These are phyloP conservation scores for Noctua comes DNA, from an alignment of 2,888 invertebrate genomes.

Conservation along the genomic window DNA sequence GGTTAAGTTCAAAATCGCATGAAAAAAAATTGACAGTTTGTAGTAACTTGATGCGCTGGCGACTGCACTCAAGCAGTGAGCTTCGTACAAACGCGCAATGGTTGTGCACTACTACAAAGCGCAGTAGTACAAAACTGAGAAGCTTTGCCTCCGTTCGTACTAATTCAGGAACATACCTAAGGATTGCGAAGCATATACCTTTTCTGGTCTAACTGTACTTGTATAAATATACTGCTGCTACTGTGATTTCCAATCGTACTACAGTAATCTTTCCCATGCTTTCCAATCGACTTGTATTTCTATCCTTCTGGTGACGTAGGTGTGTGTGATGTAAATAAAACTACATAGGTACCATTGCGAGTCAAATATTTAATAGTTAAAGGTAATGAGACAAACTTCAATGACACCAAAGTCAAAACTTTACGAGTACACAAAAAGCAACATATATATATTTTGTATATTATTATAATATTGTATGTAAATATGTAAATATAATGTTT, in stretches of 20 bases:
- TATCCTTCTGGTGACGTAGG: neutral
- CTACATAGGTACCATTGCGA: slow-evolving; percentile 48
- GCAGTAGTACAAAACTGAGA: neutral
- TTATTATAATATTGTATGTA: slow-evolving; percentile 15
- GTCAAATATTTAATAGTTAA: slow-evolving; percentile 66
- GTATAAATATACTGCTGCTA: neutral
- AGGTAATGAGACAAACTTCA: slow-evolving; percentile 62
- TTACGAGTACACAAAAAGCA: slow-evolving; percentile 49
- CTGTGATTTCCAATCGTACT: neutral
- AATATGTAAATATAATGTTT: slow-evolving; percentile 23
- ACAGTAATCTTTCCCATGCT: neutral
- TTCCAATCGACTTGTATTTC: neutral
- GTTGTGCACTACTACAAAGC: neutral
- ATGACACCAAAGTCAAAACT: slow-evolving; percentile 62
- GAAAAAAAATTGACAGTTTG: too few species aligned
- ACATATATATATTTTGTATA: slow-evolving; percentile 47
- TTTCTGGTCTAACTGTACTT: neutral
- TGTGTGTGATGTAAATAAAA: slow-evolving; percentile 47
- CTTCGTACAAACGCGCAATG: neutral
- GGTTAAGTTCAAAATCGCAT: too few species aligned
- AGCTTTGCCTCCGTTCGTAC: neutral
- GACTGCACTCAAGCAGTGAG: neutral
- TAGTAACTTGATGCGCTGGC: too few species aligned
- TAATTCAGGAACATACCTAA: neutral
- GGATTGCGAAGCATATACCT: neutral